These are phyloP conservation scores for Aphrophora alni DNA, from an alignment of 2,888 invertebrate genomes.

Conservation along the genomic window DNA sequence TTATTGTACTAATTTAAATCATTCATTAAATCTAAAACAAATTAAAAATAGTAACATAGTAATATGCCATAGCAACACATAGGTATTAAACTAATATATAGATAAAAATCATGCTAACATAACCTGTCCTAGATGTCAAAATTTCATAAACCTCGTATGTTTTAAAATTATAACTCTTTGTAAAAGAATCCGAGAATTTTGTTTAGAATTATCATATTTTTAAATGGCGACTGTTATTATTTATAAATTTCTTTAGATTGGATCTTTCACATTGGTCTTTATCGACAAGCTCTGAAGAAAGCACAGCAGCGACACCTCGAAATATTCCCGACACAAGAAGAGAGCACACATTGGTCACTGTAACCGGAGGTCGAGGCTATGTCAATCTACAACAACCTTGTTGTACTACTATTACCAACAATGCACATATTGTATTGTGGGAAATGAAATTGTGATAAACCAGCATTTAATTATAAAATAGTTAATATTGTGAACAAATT, in stretches of 20 bases:
- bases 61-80: no score
- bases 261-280: conserved; percentile 90
- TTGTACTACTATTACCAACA: conserved; percentile 63
- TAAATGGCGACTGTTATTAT: no score
- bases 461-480: background rate
- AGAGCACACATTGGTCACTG: conserved; percentile 73
- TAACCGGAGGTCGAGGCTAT: conserved; percentile 90
- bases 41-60: no score
- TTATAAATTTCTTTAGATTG: no score
- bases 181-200: no score
- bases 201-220: background rate
- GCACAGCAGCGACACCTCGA: conserved; percentile 49
- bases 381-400: conserved; percentile 83
- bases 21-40: no score
- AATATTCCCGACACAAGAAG: conserved; percentile 51
- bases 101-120: no score
- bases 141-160: no score
- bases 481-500: background rate
- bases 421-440: conserved; percentile 88
- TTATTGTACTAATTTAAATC: no score
- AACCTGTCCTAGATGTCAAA: no score
- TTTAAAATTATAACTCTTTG: no score
- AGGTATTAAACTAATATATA: no score
- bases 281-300: conserved; percentile 69
- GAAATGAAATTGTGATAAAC: conserved; percentile 73